Conservation (phyloP, 2,113 vertebrate species). For the Laterallus jamaicensis region DNA sequence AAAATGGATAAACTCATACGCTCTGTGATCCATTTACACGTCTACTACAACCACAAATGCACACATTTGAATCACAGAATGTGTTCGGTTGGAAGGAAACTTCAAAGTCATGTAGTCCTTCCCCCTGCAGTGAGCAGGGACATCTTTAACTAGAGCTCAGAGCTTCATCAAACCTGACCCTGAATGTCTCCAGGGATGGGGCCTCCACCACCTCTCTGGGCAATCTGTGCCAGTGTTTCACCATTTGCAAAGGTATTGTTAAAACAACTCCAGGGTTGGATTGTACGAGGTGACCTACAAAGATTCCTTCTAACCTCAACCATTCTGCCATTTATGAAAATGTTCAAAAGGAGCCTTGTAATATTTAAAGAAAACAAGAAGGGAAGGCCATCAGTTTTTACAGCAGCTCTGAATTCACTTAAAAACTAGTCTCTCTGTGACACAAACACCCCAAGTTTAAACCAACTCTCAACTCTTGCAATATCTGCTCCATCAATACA, state of each 20-base stretch:
- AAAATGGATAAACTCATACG: too few relatives aligned
- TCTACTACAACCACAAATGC: neutral
- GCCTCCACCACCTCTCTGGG: too few relatives aligned
- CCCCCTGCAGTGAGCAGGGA: too few relatives aligned
- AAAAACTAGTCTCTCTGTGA: neutral
- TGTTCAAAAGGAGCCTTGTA: neutral
- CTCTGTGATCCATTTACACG: neutral
- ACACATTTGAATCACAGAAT: neutral
- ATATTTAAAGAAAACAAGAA: neutral
- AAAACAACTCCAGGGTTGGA: neutral
- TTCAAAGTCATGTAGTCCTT: too few relatives aligned
- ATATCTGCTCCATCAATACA: neutral
- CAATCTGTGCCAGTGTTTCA: too few relatives aligned
- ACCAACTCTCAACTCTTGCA: neutral
- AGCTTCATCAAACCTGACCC: too few relatives aligned
- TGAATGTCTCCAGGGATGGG: too few relatives aligned
- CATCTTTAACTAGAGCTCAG: too few relatives aligned
- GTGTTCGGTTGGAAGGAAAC: too few relatives aligned
- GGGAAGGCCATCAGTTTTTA: neutral
- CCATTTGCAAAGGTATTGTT: neutral
- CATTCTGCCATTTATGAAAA: neutral
- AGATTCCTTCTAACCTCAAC: neutral
- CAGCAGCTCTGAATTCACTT: neutral
- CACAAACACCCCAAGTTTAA: neutral
- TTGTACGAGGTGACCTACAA: neutral